These are phyloP conservation scores for Eublepharis macularius DNA, from an alignment of 2,113 vertebrate species.

Conservation along the genomic window DNA sequence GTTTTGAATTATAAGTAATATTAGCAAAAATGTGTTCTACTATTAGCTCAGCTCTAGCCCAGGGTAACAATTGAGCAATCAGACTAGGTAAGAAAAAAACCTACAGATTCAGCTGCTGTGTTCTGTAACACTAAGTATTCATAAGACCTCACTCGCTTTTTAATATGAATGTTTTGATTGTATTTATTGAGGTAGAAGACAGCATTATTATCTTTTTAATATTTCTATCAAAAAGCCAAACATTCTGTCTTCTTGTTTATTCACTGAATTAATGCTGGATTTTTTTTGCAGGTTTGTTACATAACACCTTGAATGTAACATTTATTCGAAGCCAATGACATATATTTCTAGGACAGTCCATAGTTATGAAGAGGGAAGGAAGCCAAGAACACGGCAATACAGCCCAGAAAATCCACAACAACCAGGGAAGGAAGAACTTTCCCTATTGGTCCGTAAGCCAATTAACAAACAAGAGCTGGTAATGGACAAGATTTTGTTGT, in stretches of 20 bases:
- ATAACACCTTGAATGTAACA: not conserved
- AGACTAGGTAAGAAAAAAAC: accelerated
- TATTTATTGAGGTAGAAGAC: not conserved
- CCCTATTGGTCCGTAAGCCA: not conserved
- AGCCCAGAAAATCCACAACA: no score
- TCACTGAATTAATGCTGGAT: not conserved
- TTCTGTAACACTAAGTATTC: not conserved
- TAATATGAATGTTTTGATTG: not conserved
- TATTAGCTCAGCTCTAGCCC: not conserved
- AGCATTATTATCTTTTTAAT: not conserved
- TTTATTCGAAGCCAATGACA: not conserved
- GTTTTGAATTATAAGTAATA: conserved; percentile 17
- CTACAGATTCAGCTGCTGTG: not conserved
- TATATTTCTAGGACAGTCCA: not conserved
- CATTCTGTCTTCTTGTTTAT: not conserved
- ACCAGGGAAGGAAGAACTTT: not conserved
- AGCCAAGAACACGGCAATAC: no score
- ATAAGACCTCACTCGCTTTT: not conserved
- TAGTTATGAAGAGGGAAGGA: no score
- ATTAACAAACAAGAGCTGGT: not conserved
- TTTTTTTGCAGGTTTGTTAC: not conserved
- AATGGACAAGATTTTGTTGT: not conserved
- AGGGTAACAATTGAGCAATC: not conserved
- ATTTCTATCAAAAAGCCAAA: not conserved
- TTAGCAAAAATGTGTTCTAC: conserved; percentile 10